These are phyloP conservation scores for Plectrocnemia conspersa DNA, from an alignment of 1,140 invertebrate genomes.

Conservation along the genomic window DNA sequence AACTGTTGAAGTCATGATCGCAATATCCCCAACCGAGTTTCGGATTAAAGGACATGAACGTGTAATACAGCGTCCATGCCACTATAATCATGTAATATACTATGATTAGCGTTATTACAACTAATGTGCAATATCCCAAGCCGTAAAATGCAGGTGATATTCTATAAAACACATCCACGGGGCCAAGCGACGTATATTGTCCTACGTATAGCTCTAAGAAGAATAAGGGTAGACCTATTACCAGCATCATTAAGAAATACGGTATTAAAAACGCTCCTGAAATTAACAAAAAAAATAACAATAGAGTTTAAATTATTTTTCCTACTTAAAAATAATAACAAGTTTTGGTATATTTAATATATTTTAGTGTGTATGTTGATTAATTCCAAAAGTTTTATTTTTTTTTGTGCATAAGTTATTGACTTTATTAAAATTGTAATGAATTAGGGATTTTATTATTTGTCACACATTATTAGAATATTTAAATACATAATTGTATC, in stretches of 20 bases:
- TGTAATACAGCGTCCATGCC: slow-evolving; percentile 73
- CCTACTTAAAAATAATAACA: not conserved
- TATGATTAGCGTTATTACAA: slow-evolving; percentile 74
- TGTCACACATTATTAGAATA: too few relatives aligned
- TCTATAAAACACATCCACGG: slow-evolving; percentile 54
- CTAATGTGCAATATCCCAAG: slow-evolving; percentile 62
- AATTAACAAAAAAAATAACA: slow-evolving; percentile 44
- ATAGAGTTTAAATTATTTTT: not conserved
- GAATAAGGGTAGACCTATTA: slow-evolving; percentile 78
- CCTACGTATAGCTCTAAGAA: slow-evolving; percentile 62
- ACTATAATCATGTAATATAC: slow-evolving; percentile 83
- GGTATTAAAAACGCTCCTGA: slow-evolving; percentile 75
- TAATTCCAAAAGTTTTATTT: too few relatives aligned
- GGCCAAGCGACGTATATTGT: slow-evolving; percentile 59
- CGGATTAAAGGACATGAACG: slow-evolving; percentile 63
- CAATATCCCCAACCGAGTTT: slow-evolving; percentile 69
- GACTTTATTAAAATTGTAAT: too few relatives aligned
- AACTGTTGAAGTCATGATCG: slow-evolving; percentile 65
- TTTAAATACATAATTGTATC: too few relatives aligned
- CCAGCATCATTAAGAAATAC: slow-evolving; percentile 70
- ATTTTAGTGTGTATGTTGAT: too few relatives aligned
- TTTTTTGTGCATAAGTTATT: too few relatives aligned
- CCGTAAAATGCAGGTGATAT: slow-evolving; percentile 61
- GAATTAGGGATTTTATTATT: too few relatives aligned
- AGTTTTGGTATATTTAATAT: too few relatives aligned